Conservation (phyloP, 2,113 vertebrate species). For the Saiga tatarica region DNA sequence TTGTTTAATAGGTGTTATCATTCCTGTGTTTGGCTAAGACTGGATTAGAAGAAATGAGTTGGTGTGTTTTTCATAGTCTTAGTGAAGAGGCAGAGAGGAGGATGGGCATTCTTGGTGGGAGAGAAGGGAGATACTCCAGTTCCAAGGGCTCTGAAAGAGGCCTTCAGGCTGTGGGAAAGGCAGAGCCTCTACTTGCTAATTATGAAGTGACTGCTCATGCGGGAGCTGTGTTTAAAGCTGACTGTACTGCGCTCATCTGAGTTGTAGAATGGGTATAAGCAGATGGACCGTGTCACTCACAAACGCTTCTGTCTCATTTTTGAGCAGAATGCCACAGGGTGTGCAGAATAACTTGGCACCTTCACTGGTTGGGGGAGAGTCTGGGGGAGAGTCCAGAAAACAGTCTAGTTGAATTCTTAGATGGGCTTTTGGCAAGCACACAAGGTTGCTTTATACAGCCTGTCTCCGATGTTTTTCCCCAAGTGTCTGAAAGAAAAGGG, state of each 20-base stretch:
- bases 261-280: slow-evolving; percentile 31
- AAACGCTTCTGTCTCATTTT: not conserved
- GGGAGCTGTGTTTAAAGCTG: not conserved
- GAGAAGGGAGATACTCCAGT: not conserved
- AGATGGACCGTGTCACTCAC: not conserved
- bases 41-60: not conserved
- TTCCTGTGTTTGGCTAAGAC: not conserved
- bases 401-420: slow-evolving; percentile 34
- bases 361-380: not conserved
- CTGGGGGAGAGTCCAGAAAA: slow-evolving; percentile 14
- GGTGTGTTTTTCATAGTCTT: not conserved
- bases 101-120: not conserved
- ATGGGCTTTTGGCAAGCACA: slow-evolving; percentile 67
- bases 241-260: not conserved
- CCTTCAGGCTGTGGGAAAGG: not conserved
- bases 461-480: slow-evolving; percentile 48
- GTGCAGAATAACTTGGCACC: slow-evolving; percentile 47
- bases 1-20: not conserved
- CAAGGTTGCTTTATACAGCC: slow-evolving; percentile 65
- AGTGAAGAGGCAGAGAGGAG: not conserved
- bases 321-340: slow-evolving; percentile 7
- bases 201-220: not conserved
- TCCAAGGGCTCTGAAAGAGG: not conserved
- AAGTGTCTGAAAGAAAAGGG: slow-evolving; percentile 55
- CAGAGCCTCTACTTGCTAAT: not conserved